phyloP scores from a whole-genome alignment of 2,797 vertebrate species.

The Poeciliopsis presidionis region DNA sequence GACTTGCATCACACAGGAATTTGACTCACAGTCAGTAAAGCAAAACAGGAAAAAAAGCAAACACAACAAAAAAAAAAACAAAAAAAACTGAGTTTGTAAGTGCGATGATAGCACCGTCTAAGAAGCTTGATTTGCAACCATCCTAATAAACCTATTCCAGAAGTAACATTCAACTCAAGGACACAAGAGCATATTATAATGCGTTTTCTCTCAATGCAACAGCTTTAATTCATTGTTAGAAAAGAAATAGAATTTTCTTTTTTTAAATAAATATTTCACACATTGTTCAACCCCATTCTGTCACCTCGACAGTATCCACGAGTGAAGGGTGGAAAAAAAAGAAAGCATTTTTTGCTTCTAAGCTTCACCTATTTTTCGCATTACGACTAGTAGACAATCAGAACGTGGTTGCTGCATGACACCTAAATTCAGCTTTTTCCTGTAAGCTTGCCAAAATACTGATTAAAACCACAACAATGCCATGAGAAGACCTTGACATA shows the following conservation, averaged over 20 bases:
- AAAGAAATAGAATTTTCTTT: conserved; percentile 34
- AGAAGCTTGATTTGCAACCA: conserved; percentile 40
- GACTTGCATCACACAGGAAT: conserved; percentile 47
- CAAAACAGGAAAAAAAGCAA: conserved; percentile 15
- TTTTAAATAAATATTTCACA: conserved; percentile 37
- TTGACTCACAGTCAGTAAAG: conserved; percentile 31
- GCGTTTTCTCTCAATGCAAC: conserved; percentile 23
- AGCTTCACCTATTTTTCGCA: conserved; percentile 34
- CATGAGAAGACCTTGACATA: conserved; percentile 17
- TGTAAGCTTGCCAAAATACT: conserved; percentile 32
- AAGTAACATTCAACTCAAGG: conserved; percentile 53
- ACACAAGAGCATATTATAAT: conserved; percentile 35
- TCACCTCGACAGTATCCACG: conserved; percentile 26
- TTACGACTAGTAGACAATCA: conserved; percentile 24
- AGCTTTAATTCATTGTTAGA: conserved; percentile 44
- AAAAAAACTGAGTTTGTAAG: conserved; percentile 36
- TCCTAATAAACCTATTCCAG: conserved; percentile 47
- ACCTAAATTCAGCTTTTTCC: conserved; percentile 16
- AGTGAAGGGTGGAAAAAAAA: conserved; percentile 24
- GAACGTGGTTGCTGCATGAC: conserved; percentile 25
- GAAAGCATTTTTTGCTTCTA: conserved; percentile 18
- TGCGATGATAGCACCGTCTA: conserved; percentile 27
- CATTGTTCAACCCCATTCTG: conserved; percentile 30
- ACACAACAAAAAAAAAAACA: conserved; percentile 23
- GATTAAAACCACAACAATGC: conserved; percentile 26